Evolutionary conservation across 2,113 vertebrate species (phyloP), one percentile per base, ranked within the genome.

Genomic region (Mohoua ochrocephala): DNA sequence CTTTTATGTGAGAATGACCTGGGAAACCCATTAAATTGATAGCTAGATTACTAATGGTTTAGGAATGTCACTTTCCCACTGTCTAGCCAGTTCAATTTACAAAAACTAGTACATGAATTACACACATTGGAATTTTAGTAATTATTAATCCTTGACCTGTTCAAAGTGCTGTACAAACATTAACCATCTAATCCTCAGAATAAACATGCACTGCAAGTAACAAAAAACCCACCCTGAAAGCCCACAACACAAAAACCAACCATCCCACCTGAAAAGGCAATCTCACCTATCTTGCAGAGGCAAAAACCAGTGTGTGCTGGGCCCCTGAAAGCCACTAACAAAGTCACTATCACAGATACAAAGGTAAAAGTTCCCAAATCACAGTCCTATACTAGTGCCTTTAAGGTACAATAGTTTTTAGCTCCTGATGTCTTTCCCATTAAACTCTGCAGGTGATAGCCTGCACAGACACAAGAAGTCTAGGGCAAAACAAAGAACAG

Each of bases 51-150:
- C 77, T 59, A 86, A 95, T 63, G 80, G 31, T 86, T 92, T 39
- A 95, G 93, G 95, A 97, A 97, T 92, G 86, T 44, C 39, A 86
- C 68, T 92, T 95, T 95, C 84, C 80, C 93, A 93, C 94, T 81
- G 91, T 95, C 91, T 78, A 84, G 92, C 80, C 76, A 87, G 79
- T 77, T 63, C 3, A 1, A 70, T 70, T 94, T 91, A 92, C 60
- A 77, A 84, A 91, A 93, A 83, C 64, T 86, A 77, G 68, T 54
- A 57, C 52, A 91, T 86, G 83, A 96, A 85, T 86, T 81, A 91
- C n/a, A 92, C 78, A 84, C 68, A 64, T 19, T 91, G 93, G 92
- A 96, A 95, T 96, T 96, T 81, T 73, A 92, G 93, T 68, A 96
- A 92, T 96, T 94, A 95, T 95, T 95, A 96, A 95, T 91, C 96